A percentile compares a stretch with the other conserved stretches of the same genome.
phyloP scores from a whole-genome alignment of 2,113 vertebrate genomes.

The Ptilorrhoa leucosticta region DNA sequence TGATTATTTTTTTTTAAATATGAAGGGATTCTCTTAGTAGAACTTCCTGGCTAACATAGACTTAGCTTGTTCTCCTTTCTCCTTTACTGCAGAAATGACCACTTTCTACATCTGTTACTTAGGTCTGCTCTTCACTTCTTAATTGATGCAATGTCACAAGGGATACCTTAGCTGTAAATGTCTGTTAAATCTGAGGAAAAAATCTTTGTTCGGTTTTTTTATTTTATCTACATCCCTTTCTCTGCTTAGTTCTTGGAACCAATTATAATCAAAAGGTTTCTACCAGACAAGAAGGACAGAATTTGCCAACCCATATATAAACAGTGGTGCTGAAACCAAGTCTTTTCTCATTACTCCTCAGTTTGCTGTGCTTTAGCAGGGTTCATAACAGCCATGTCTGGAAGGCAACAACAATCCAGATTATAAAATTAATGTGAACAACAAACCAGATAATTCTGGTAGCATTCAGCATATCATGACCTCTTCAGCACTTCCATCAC shows the following conservation, averaged over 20 bases:
- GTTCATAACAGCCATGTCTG: neutral
- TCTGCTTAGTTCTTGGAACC: neutral
- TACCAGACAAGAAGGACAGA: neutral
- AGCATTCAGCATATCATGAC: neutral
- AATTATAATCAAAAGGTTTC: slow-evolving; percentile 2
- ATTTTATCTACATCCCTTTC: neutral
- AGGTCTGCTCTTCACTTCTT: neutral
- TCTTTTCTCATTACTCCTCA: neutral
- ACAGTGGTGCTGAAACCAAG: neutral
- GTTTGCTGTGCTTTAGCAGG: neutral
- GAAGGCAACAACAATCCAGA: slow-evolving; percentile 1
- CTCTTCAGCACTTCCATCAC: neutral
- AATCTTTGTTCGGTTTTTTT: neutral
- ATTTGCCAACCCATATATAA: neutral
- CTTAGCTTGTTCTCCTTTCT: neutral
- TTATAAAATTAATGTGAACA: slow-evolving; percentile 1
- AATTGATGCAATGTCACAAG: neutral
- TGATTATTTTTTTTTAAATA: neutral
- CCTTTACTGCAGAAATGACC: neutral
- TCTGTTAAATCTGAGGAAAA: neutral
- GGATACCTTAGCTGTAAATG: neutral
- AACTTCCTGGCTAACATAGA: neutral
- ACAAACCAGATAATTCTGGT: neutral
- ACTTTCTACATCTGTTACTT: neutral
- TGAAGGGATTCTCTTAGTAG: neutral